These are phyloP conservation scores for Isotomurus palustris DNA, from an alignment of 2,888 invertebrate genomes.

Conservation along the genomic window DNA sequence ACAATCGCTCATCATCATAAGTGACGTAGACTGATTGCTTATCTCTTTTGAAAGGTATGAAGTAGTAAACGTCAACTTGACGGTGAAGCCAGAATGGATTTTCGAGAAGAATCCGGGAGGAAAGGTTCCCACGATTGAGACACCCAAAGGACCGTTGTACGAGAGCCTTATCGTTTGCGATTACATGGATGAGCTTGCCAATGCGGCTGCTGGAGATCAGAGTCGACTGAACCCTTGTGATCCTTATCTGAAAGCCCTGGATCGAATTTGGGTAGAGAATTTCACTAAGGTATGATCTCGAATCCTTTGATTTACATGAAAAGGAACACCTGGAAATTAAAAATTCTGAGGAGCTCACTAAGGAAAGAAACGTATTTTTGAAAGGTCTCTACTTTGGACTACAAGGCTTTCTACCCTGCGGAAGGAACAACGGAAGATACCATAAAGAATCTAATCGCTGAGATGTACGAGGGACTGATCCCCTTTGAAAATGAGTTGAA, in stretches of 20 bases:
- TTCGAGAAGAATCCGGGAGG: conserved; percentile 53
- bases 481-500: conserved; percentile 51
- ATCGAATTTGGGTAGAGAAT: conserved; percentile 65
- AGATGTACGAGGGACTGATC: conserved; percentile 47
- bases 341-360: no score
- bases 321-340: no score
- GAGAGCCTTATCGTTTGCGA: conserved; percentile 58
- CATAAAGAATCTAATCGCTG: conserved; percentile 22
- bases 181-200: conserved; percentile 57
- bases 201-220: conserved; percentile 52
- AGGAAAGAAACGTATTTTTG: background rate
- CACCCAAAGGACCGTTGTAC: conserved; percentile 52
- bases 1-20: no score
- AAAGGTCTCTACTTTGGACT: conserved; percentile 21
- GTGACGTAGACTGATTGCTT: background rate
- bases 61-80: conserved; percentile 54
- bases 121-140: conserved; percentile 52
- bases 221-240: conserved; percentile 55
- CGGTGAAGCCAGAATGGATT: conserved; percentile 55
- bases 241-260: conserved; percentile 63
- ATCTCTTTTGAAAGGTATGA: conserved; percentile 49
- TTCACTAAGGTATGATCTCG: conserved; percentile 53
- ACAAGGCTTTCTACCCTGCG: conserved; percentile 7
- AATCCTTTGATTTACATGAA: no score
- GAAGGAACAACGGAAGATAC: conserved; percentile 17